Evolutionary conservation across 2,888 invertebrate genomes (phyloP), one percentile per base, ranked within the genome.

Genomic region (Lepidocyrtinus sp.): DNA sequence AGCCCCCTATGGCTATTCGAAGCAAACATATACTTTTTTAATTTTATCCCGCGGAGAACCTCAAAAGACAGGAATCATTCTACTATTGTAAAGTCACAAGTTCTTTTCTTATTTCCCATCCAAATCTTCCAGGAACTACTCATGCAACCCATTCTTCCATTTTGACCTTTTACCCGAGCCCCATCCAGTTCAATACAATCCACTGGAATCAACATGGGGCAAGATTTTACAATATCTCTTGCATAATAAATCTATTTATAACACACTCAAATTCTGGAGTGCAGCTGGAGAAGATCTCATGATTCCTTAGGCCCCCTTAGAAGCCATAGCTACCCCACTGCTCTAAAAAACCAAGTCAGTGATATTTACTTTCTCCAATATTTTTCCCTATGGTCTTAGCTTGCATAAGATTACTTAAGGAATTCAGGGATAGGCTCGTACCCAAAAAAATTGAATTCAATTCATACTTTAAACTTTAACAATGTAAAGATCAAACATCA

Each of bases 1-100:
- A 19, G 68, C 36, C 61, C 68, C 75, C 75, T 68, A 25, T 27
- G 59, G 75, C 26, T 55, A 62, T 55, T 65, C 68, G 59, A 27
- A 61, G 25, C 36, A 45, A 75, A 73, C 36, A 36, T 7, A 36
- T 36, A 36, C 5, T 36, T 36, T 7, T 36, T 36, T 12, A 36
- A 36, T 36, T 36, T 36, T 12, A 12, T 36, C 36, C 5, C 12
- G 36, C 12, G 36, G 36, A 36, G 36, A 36, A 36, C 36, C n/a
- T n/a, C n/a, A n/a, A n/a, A n/a, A n/a, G n/a, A n/a, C n/a, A n/a
- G n/a, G n/a, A n/a, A n/a, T n/a, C n/a, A n/a, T n/a, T n/a, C n/a
- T n/a, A n/a, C n/a, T n/a, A n/a, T n/a, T n/a, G n/a, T n/a, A n/a
- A n/a, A n/a, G n/a, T n/a, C n/a, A n/a, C n/a, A n/a, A n/a, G n/a